These are phyloP conservation scores for Eudasyphora cyanicolor DNA, from an alignment of 2,888 invertebrate genomes.

Conservation along the genomic window DNA sequence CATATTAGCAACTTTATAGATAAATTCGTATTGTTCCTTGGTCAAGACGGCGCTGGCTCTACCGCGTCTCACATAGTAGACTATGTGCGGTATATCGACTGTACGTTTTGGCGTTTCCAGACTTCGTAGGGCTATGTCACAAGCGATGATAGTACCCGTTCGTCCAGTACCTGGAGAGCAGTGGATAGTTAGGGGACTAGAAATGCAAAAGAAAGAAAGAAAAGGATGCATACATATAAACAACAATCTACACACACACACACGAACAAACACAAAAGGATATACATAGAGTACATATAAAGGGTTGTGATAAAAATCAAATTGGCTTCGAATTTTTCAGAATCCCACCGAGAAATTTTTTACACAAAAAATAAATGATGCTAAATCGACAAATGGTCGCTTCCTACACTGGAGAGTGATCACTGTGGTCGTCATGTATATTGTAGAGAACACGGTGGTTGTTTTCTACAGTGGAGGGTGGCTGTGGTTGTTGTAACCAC, in stretches of 20 bases:
- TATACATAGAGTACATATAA: conserved; percentile 11
- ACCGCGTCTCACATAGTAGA: conserved; percentile 91
- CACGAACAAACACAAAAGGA: conserved; percentile 66
- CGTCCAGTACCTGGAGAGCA: conserved; percentile 96
- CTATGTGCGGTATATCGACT: conserved; percentile 92
- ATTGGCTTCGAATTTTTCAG: no score
- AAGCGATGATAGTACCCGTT: conserved; percentile 91
- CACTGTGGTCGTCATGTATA: no score
- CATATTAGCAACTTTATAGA: conserved; percentile 93
- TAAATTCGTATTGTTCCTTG: conserved; percentile 94
- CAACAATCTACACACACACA: conserved; percentile 56
- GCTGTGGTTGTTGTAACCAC: no score
- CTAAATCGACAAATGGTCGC: no score
- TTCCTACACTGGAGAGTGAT: no score
- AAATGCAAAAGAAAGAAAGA: conserved; percentile 54
- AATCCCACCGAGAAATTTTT: no score
- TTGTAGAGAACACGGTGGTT: no score
- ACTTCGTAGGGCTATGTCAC: conserved; percentile 92
- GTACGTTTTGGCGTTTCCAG: conserved; percentile 88
- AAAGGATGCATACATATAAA: conserved; percentile 45
- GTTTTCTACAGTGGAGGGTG: no score
- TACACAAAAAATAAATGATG: no score
- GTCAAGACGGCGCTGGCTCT: conserved; percentile 94
- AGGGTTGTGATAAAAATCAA: no score
- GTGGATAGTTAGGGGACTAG: conserved; percentile 89